phyloP scores from a whole-genome alignment of 2,113 vertebrate species.

The Scopus umbretta region DNA sequence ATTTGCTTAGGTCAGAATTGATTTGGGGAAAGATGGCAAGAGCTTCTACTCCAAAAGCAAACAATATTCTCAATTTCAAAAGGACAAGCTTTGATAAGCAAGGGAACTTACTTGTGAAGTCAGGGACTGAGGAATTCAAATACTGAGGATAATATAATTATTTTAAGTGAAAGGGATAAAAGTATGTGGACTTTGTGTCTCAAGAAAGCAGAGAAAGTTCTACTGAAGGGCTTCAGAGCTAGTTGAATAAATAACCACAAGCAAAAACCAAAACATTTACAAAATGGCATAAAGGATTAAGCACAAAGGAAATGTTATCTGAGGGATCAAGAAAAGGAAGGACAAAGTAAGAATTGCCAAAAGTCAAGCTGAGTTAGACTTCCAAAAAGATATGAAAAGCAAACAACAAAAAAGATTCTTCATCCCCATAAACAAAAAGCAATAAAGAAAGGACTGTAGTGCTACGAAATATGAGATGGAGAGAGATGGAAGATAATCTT shows the following conservation, averaged over 20 bases:
- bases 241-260: neutral
- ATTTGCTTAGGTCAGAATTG: neutral
- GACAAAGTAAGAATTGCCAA: neutral
- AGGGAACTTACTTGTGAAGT: neutral
- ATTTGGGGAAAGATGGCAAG: neutral
- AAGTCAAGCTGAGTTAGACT: neutral
- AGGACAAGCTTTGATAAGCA: neutral
- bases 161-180: neutral
- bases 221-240: neutral
- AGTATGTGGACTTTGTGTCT: neutral
- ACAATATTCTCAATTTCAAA: neutral
- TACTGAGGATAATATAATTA: neutral
- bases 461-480: neutral
- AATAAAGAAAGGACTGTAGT: neutral
- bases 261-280: neutral
- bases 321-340: neutral
- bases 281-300: constrained; percentile 10
- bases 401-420: neutral
- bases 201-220: neutral
- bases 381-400: neutral
- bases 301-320: constrained; percentile 4
- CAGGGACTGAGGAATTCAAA: neutral
- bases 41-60: neutral
- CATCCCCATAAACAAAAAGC: neutral
- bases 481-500: neutral